A percentile compares a stretch with the other conserved stretches of the same genome.
Evolutionary conservation across 2,113 vertebrate species (phyloP).

Genomic region (Rhinoderma darwinii): DNA sequence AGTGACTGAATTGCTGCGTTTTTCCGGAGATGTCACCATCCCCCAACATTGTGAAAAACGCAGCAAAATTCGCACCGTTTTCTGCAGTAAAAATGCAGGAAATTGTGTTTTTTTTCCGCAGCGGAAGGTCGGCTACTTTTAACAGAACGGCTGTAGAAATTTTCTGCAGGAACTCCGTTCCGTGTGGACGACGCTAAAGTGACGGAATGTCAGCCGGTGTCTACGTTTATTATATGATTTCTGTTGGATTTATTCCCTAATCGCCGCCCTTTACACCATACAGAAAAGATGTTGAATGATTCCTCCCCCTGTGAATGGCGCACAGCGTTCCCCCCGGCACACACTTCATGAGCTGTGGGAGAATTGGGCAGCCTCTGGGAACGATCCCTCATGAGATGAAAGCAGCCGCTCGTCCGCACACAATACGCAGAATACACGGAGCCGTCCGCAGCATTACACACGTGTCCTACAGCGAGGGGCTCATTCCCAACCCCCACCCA

Average conservation of each 20-base stretch:
- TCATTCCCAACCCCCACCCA: too few relatives aligned
- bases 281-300: neutral
- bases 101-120: too few relatives aligned
- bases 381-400: conserved; percentile 33
- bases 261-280: neutral
- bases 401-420: conserved; percentile 10
- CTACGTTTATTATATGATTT: neutral
- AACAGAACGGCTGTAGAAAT: too few relatives aligned
- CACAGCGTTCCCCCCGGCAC: conserved; percentile 2
- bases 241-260: neutral
- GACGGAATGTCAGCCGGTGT: too few relatives aligned
- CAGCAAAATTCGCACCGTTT: too few relatives aligned
- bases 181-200: too few relatives aligned
- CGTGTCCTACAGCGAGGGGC: neutral
- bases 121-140: too few relatives aligned
- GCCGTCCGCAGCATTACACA: conserved; percentile 30
- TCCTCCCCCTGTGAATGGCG: neutral
- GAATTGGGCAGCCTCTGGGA: conserved; percentile 34
- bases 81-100: too few relatives aligned
- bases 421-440: conserved; percentile 8
- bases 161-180: too few relatives aligned
- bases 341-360: neutral
- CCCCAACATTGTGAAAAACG: too few relatives aligned
- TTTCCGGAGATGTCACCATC: too few relatives aligned
- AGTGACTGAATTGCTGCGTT: too few relatives aligned